Base-by-base conservation (phyloP, 2,888 invertebrate genomes). In the Platycheirus albimanus region DNA sequence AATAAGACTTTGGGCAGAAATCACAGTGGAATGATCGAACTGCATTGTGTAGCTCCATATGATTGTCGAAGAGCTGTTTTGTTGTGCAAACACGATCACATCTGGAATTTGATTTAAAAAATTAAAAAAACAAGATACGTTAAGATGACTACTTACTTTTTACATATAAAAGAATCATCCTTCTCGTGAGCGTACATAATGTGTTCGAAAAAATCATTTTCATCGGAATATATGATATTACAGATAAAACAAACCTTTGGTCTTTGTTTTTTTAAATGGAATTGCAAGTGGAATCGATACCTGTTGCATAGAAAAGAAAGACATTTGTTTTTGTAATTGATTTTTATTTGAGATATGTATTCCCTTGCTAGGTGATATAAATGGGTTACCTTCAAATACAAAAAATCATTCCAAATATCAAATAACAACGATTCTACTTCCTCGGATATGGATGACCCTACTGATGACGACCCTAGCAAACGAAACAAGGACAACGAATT, bases 221-320 rank as follows among this genome's bases (percentile, higher is more conserved):
- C 88, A 64, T 89, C 87, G 2, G 63, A 85, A 70, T 88, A 88
- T 8, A 86, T 71, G 52, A 79, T 86, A 51, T 88, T 87, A 70
- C 90, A 90, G 15, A 90, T 87, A 11, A 90, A 86, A 45, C 90
- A 90, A 0, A 86, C 86, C 47, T 88, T 88, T 2, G 90, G 89
- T 6, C 90, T 84, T 13, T 87, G 88, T 11, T 87, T 87, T 24
- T 88, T 87, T 70, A 90, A 78, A 85, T 90, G 90, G 51, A 89
- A 90, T 85, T 90, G 90, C 76, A 88, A 87, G 51, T 90, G 90
- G 70, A 90, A 90, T 6, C 89, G 87, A 30, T 88, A 90, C 45
- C 90, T 90, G 58, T 3, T 13, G 8, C 1, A 8, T 13, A 41
- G 41, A 52, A 28, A 24, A 24, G 13, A 30, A 17, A 38, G 3